Base-by-base conservation (phyloP, 2,113 vertebrate species). In the Chloropsis cyanopogon region DNA sequence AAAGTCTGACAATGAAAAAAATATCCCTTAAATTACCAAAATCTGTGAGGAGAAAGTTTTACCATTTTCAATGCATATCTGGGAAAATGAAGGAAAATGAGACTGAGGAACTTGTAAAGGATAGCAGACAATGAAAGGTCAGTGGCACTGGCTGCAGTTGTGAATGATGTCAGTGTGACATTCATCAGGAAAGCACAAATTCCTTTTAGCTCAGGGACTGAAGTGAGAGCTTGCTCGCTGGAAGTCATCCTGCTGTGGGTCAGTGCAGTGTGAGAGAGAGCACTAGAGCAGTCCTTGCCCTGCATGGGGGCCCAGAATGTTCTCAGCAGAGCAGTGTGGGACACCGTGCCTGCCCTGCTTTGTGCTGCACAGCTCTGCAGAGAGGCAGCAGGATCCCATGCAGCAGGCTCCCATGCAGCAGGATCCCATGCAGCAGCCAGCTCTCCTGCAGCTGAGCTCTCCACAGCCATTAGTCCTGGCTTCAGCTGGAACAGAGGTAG, bases 261-360 rank as follows among this genome's bases (percentile, higher is more conserved):
- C 66, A 71, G 59, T 39, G 42, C 33, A 66, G 52, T 12, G 28
- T 11, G 47, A 79, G n/a, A 65, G 20, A 15, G 10, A 56, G 42
- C 31, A 11, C 16, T n/a, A n/a, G 17, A 54, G 47, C 24, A 42
- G 52, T 7, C 52, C 57, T 54, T 52, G 54, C 28, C 66, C 65
- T 56, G 29, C 24, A 4, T 10, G 46, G 46, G 29, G 19, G 59
- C 59, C 83, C 71, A 49, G 9, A 81, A 9, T 0, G 0, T 12
- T 63, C 47, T 12, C 6, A 0, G 29, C 69, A 72, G 35, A 80
- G 35, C 0, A 0, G 12, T 6, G 20, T 14, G 7, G 3, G 81
- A 8, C 13, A 64, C 14, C 0, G 1, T 31, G 29, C 7, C 69
- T 49, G 29, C 5, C 2, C 33, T 79, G 53, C 26, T 82, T 21